Evolutionary conservation across 64 coral and sea anemone genomes (phyloP).

Genomic region (Porites lutea): DNA sequence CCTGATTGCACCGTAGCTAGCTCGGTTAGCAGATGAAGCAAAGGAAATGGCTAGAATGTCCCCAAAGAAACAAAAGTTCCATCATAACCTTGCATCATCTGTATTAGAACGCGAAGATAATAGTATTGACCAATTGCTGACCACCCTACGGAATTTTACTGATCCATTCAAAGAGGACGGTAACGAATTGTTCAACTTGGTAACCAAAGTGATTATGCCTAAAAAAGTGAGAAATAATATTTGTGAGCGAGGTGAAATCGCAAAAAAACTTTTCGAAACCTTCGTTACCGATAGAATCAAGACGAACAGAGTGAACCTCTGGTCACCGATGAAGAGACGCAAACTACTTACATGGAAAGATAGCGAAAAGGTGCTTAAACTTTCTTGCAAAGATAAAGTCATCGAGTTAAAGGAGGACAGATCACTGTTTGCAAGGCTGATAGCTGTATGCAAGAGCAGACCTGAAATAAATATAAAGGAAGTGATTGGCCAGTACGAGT

Average conservation of each 20-base stretch:
- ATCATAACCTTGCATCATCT: slow-evolving; percentile 3
- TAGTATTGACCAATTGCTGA: slow-evolving; percentile 32
- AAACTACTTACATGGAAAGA: slow-evolving; percentile 36
- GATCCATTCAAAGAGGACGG: slow-evolving; percentile 10
- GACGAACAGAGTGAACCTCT: background rate
- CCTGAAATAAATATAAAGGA: no score
- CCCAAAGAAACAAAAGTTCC: slow-evolving; percentile 48
- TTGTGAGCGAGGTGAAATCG: background rate
- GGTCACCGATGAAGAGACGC: slow-evolving; percentile 1
- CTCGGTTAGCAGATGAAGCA: slow-evolving; percentile 23
- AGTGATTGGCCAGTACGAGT: no score
- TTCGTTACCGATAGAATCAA: background rate
- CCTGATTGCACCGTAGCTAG: slow-evolving; percentile 31
- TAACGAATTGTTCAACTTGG: slow-evolving; percentile 28
- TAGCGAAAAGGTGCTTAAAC: no score
- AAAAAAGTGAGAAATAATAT: background rate
- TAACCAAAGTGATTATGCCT: slow-evolving; percentile 49
- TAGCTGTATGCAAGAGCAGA: no score
- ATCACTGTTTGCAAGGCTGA: no score
- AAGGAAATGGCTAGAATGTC: slow-evolving; percentile 43
- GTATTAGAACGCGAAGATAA: slow-evolving; percentile 27
- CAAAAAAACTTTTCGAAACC: background rate
- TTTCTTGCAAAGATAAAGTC: no score
- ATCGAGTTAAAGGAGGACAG: no score
- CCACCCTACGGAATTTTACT: slow-evolving; percentile 12